phyloP scores from a whole-genome alignment of 2,113 vertebrate genomes.

The Oryzias woworae region DNA sequence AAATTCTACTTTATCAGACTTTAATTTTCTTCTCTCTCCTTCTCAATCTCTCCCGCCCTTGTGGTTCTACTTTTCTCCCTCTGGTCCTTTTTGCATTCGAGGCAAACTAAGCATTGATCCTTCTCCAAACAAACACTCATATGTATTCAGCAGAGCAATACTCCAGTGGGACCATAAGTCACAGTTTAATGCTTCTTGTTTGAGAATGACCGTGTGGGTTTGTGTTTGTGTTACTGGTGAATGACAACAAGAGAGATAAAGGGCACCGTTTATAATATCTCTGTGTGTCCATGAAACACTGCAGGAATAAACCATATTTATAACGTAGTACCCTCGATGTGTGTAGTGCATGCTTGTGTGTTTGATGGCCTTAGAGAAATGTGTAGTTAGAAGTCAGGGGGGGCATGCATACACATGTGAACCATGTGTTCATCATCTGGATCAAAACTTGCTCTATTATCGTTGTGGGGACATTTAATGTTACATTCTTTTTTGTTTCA shows the following conservation, averaged over 20 bases:
- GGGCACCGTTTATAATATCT: neutral
- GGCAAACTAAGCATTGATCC: conserved; percentile 56
- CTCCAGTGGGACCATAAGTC: conserved; percentile 36
- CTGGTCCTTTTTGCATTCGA: conserved; percentile 44
- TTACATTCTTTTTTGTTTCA: too few relatives aligned
- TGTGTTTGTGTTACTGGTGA: conserved; percentile 13
- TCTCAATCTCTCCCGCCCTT: conserved; percentile 17
- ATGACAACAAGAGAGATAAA: neutral
- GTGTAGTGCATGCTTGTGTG: too few relatives aligned
- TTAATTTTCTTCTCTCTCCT: conserved; percentile 20
- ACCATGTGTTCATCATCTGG: too few relatives aligned
- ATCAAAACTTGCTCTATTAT: too few relatives aligned
- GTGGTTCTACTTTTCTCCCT: conserved; percentile 39
- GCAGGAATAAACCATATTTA: too few relatives aligned
- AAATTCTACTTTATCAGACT: conserved; percentile 1
- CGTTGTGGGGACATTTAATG: too few relatives aligned
- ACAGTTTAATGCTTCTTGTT: conserved; percentile 28
- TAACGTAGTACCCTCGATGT: too few relatives aligned
- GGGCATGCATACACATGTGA: too few relatives aligned
- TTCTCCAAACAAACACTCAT: conserved; percentile 59
- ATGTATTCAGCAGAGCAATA: conserved; percentile 59
- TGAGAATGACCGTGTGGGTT: conserved; percentile 20
- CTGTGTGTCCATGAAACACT: conserved; percentile 30
- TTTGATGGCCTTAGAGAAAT: too few relatives aligned
- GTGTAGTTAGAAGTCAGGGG: too few relatives aligned